These are phyloP conservation scores for Sinohyriopsis cumingii DNA, from an alignment of 2,888 invertebrate genomes.

Conservation along the genomic window DNA sequence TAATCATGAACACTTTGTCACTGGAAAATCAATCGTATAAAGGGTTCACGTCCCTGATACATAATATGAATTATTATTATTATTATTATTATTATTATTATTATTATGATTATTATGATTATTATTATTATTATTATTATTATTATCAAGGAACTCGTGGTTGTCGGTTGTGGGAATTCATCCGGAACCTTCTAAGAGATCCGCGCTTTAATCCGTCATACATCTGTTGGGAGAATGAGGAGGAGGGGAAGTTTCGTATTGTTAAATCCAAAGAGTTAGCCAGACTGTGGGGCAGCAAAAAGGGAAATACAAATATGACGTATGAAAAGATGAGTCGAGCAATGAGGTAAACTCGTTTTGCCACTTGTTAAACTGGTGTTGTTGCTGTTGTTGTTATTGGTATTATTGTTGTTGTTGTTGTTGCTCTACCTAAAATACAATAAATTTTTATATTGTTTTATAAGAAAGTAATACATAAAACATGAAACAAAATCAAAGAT, in stretches of 20 bases:
- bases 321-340: constrained; percentile 94
- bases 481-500: too few relatives aligned
- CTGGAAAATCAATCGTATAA: not conserved
- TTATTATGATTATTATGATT: not conserved
- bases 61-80: too few relatives aligned
- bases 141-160: constrained; percentile 36
- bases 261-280: constrained; percentile 90
- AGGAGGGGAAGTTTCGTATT: constrained; percentile 88
- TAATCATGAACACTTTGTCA: not conserved
- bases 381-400: too few relatives aligned
- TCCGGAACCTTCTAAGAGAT: constrained; percentile 85
- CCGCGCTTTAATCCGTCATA: constrained; percentile 84
- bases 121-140: constrained; percentile 16
- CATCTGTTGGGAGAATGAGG: constrained; percentile 90
- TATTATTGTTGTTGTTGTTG: too few relatives aligned
- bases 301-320: constrained; percentile 89
- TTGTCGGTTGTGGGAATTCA: constrained; percentile 85
- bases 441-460: too few relatives aligned
- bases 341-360: constrained; percentile 78
- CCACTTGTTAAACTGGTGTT: not conserved
- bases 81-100: not conserved
- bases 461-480: too few relatives aligned
- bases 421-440: too few relatives aligned
- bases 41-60: not conserved
- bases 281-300: constrained; percentile 88